Base-by-base conservation (phyloP, 2,113 vertebrate species). In the Tachycineta bicolor region DNA sequence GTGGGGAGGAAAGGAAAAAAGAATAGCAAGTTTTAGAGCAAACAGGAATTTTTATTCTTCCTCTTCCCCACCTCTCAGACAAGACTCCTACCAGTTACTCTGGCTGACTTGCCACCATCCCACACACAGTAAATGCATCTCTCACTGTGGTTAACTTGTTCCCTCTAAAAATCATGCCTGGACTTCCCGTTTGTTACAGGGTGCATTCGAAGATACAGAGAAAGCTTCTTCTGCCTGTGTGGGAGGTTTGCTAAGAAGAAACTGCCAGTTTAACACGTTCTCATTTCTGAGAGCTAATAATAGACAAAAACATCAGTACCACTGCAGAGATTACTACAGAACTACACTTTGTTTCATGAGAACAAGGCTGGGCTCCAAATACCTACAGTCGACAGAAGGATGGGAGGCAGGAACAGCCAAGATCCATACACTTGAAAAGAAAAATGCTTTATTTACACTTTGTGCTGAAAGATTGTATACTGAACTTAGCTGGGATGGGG, bases 221-320 rank as follows among this genome's bases (percentile, higher is more conserved):
- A 39, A 86, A 83, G 80, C 43, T 92, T 88, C 47, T 39, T 29
- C 71, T 64, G 60, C 46, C n/a, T 69, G 1, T 6, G 90, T 80
- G 71, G 92, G 87, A 94, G 85, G 76, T 47, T 60, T 26, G 52
- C 52, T 59, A 56, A 74, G 87, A 68, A 95, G 65, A 90, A 96
- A 33, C 65, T 87, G 74, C 23, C 87, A 75, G 37, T 76, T 80
- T 77, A 86, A 88, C 79, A 62, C 16, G 0, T 73, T 53, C 62
- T 60, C 59, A 20, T 68, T 68, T 90, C 84, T 0, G 0, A 70
- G 82, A 90, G 52, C 47, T 92, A 83, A 71, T 68, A 80, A 94
- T 88, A 96, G 79, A 63, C 3, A 62, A 46, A 78, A 85, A 58
- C 3, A 9, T 55, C 3, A 11, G 58, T 55, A 23, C 10, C 25